phyloP scores from a whole-genome alignment of 2,888 invertebrate genomes.

The Helleia helle region DNA sequence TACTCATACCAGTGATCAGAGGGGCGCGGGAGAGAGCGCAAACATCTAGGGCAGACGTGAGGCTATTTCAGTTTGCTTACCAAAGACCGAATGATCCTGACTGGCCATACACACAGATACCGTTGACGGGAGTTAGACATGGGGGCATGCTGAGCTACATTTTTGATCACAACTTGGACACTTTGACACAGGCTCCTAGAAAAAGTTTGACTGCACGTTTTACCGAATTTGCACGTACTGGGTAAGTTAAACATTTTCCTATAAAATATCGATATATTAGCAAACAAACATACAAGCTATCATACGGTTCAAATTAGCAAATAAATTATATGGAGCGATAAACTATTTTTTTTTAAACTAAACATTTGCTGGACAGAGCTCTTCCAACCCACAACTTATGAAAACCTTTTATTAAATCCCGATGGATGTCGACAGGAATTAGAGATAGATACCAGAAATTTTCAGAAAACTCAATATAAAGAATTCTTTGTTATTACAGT shows the following conservation, averaged over 20 bases:
- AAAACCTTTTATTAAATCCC: too few species aligned
- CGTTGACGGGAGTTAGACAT: slow-evolving; percentile 44
- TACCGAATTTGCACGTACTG: slow-evolving; percentile 37
- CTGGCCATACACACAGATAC: slow-evolving; percentile 42
- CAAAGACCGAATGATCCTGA: slow-evolving; percentile 41
- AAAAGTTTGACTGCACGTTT: slow-evolving; percentile 33
- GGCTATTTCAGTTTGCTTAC: slow-evolving; percentile 46
- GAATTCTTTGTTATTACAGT: too few species aligned
- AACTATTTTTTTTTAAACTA: too few species aligned
- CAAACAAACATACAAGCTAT: neutral
- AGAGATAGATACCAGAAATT: too few species aligned
- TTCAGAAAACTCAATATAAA: too few species aligned
- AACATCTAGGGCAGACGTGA: slow-evolving; percentile 36
- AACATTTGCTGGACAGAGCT: too few species aligned
- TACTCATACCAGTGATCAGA: slow-evolving; percentile 42
- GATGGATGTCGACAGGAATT: too few species aligned
- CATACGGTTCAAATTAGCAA: too few species aligned
- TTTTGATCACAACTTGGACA: slow-evolving; percentile 39
- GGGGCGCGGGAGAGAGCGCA: slow-evolving; percentile 40
- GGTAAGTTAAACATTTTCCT: slow-evolving; percentile 36
- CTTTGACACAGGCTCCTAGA: slow-evolving; percentile 29
- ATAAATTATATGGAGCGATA: too few species aligned
- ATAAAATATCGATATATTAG: neutral
- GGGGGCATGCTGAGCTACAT: slow-evolving; percentile 50
- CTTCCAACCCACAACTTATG: too few species aligned